Evolutionary conservation across 2,888 invertebrate genomes (phyloP).

Genomic region (Sarcophaga rosellei): DNA sequence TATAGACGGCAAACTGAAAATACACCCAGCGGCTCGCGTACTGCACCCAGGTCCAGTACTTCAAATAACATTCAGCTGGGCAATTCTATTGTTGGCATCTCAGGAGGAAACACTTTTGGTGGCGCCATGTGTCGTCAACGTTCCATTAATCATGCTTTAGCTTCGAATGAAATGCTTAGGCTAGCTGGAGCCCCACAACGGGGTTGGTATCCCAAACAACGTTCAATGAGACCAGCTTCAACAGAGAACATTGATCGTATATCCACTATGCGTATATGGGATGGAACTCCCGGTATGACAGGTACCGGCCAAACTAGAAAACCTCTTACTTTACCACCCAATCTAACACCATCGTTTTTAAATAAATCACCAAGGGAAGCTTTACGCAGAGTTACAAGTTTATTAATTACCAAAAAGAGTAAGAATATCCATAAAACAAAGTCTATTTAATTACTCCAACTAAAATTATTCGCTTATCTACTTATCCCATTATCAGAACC

Average conservation of each 20-base stretch:
- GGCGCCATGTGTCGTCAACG: conserved; percentile 81
- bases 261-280: conserved; percentile 82
- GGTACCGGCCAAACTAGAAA: conserved; percentile 85
- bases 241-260: conserved; percentile 92
- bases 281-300: conserved; percentile 80
- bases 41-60: conserved; percentile 84
- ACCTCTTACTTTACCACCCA: conserved; percentile 93
- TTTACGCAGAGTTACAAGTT: conserved; percentile 92
- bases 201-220: conserved; percentile 91
- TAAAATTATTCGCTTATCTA: no score
- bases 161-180: conserved; percentile 90
- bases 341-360: conserved; percentile 94
- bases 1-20: conserved; percentile 84
- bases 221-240: conserved; percentile 88
- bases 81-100: conserved; percentile 80
- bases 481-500: conserved; percentile 36
- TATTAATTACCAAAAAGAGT: conserved; percentile 91
- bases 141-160: conserved; percentile 83
- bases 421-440: conserved; percentile 11
- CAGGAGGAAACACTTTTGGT: conserved; percentile 74
- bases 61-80: conserved; percentile 80
- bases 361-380: conserved; percentile 94
- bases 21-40: conserved; percentile 81
- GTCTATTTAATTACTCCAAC: not conserved
- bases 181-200: conserved; percentile 91